Percentiles rank a stretch among this genome's conserved stretches.
phyloP scores from a whole-genome alignment of 2,888 invertebrate genomes.

The Nemotelus pantherinus region DNA sequence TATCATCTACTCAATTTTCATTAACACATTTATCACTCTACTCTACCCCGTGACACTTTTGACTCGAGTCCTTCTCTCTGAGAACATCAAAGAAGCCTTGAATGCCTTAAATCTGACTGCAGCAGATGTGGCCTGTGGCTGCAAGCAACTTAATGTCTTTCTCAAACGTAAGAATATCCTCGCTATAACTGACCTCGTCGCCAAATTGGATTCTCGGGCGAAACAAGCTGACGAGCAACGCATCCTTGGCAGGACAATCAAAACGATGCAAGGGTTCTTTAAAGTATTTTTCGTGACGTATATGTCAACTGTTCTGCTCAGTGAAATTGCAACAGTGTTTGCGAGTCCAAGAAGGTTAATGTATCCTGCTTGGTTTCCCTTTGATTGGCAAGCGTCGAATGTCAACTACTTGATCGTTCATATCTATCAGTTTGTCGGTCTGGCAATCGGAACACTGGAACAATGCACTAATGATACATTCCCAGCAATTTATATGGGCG shows the following conservation, averaged over 20 bases:
- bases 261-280: constrained; percentile 54
- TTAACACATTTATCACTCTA: constrained; percentile 58
- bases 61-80: constrained; percentile 56
- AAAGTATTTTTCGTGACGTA: constrained; percentile 56
- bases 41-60: constrained; percentile 59
- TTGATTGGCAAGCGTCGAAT: constrained; percentile 35
- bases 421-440: constrained; percentile 39
- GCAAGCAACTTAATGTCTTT: constrained; percentile 60
- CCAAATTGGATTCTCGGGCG: constrained; percentile 54
- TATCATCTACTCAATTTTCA: constrained; percentile 51
- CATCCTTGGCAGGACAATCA: constrained; percentile 53
- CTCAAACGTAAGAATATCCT: constrained; percentile 56
- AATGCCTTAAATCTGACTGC: constrained; percentile 60
- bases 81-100: constrained; percentile 56
- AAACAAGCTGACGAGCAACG: constrained; percentile 52
- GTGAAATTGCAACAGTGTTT: constrained; percentile 32
- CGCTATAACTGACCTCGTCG: constrained; percentile 54
- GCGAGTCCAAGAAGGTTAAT: constrained; percentile 7
- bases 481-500: constrained; percentile 30
- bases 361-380: constrained; percentile 45
- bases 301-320: not conserved
- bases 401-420: constrained; percentile 18
- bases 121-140: constrained; percentile 58
- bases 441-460: constrained; percentile 16
- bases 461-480: constrained; percentile 33